phyloP scores from a whole-genome alignment of 2,797 vertebrate genomes.

The Masticophis lateralis region DNA sequence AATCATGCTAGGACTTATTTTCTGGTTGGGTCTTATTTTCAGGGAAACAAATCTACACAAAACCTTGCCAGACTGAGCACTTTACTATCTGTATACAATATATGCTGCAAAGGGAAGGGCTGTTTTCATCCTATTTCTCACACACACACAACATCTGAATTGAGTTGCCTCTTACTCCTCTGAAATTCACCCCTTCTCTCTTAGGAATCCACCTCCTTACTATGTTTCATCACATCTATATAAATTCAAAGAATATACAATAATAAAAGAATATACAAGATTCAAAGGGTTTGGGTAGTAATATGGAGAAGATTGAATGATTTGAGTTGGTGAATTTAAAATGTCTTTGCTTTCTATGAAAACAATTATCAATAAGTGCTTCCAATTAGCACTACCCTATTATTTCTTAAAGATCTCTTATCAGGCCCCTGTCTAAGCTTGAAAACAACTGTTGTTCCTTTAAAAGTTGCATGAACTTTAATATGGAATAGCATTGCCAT shows the following conservation, averaged over 20 bases:
- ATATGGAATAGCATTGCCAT: background rate
- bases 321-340: background rate
- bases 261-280: background rate
- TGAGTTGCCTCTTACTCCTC: background rate
- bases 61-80: background rate
- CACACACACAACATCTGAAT: background rate
- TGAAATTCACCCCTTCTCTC: background rate
- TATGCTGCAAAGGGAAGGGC: background rate
- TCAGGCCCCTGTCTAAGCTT: background rate
- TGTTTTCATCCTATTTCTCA: background rate
- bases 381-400: background rate
- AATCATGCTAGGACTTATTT: no score
- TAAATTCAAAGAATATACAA: background rate
- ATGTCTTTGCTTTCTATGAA: background rate
- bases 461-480: background rate
- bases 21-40: no score
- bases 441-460: background rate
- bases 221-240: background rate
- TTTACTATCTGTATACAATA: background rate
- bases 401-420: background rate
- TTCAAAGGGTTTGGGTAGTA: background rate
- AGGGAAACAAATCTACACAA: background rate
- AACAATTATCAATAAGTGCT: background rate
- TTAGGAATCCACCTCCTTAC: background rate
- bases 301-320: background rate